Percentiles rank a stretch among this genome's conserved stretches.
Conservation (phyloP, 2,797 vertebrate genomes). For the Chiroxiphia lanceolata region DNA sequence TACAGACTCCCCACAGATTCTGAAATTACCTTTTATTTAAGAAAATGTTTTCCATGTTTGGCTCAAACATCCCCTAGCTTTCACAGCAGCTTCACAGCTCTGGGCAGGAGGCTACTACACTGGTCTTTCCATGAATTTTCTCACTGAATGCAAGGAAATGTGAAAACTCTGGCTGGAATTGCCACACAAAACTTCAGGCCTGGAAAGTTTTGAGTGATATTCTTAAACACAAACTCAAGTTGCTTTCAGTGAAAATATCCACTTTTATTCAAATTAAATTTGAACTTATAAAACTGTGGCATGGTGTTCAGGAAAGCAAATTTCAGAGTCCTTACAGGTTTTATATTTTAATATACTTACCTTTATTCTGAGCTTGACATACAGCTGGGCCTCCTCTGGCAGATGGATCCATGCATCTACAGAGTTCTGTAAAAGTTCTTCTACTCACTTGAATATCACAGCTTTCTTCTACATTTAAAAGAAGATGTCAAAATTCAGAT, state of each 20-base stretch:
- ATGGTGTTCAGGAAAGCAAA: not conserved
- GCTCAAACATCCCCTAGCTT: not conserved
- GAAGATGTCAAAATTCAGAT: not conserved
- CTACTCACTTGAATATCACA: not conserved
- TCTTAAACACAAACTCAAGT: not conserved
- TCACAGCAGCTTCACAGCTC: not conserved
- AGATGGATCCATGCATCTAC: not conserved
- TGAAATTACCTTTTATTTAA: not conserved
- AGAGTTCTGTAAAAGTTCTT: not conserved
- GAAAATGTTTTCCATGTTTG: not conserved
- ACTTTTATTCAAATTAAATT: not conserved
- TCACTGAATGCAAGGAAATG: not conserved
- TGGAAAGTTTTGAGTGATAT: not conserved
- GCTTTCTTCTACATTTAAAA: not conserved
- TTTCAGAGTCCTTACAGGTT: not conserved
- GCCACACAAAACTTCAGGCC: not conserved
- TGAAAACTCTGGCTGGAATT: not conserved
- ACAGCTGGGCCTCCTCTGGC: not conserved
- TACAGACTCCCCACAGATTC: not conserved
- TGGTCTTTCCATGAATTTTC: not conserved
- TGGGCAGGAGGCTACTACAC: not conserved
- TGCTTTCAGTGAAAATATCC: not conserved
- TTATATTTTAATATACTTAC: not conserved
- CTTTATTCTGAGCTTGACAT: not conserved
- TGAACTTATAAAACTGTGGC: not conserved